These are phyloP conservation scores for Trypoxylus dichotomus DNA, from an alignment of 1,140 invertebrate species.

Conservation along the genomic window DNA sequence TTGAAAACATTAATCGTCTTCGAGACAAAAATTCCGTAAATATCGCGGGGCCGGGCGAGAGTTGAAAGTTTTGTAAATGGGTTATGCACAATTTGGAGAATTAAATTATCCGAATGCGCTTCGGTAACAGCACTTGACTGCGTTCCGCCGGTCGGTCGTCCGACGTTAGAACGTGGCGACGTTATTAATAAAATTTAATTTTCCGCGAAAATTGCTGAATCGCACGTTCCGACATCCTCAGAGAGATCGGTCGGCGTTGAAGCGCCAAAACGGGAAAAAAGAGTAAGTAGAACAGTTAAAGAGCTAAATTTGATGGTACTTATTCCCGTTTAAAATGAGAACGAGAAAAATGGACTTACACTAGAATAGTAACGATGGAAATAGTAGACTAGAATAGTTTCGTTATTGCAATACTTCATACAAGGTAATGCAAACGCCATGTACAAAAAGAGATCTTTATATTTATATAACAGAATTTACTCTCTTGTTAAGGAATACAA, in stretches of 20 bases:
- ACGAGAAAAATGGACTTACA: too few species aligned
- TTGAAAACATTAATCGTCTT: constrained; percentile 11
- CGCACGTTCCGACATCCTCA: background rate
- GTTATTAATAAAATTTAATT: constrained; percentile 29
- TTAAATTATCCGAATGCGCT: constrained; percentile 22
- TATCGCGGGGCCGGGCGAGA: background rate
- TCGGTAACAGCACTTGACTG: constrained; percentile 15
- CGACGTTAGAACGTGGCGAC: constrained; percentile 10
- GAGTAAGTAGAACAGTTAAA: too few species aligned
- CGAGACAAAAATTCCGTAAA: constrained; percentile 6
- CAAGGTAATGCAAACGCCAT: too few species aligned
- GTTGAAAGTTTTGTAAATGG: constrained; percentile 17
- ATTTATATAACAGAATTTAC: too few species aligned
- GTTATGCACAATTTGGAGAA: constrained; percentile 24
- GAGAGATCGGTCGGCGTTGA: background rate
- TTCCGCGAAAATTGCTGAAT: constrained; percentile 25
- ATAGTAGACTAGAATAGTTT: too few species aligned
- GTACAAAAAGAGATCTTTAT: too few species aligned
- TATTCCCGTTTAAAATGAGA: background rate
- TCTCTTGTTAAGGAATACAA: too few species aligned
- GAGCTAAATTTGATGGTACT: background rate
- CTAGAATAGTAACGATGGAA: too few species aligned
- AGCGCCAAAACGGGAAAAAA: background rate
- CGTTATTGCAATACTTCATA: too few species aligned
- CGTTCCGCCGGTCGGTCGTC: background rate